A percentile compares a stretch with the other conserved stretches of the same genome.
These are phyloP conservation scores for Saimiri boliviensis DNA, from an alignment of 2,113 vertebrate species.

Conservation along the genomic window DNA sequence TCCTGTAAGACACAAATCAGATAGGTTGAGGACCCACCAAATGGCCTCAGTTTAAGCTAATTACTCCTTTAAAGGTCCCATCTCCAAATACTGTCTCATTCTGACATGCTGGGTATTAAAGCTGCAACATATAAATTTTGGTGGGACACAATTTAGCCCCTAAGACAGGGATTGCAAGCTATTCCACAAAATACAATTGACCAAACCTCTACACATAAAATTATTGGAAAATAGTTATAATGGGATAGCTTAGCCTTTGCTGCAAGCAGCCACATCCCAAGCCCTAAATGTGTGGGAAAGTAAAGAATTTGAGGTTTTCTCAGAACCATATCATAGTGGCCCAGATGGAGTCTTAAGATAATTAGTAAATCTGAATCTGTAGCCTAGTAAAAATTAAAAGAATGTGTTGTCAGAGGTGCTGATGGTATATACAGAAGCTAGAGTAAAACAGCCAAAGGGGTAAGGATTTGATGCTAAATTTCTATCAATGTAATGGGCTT, in stretches of 20 bases:
- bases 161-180: neutral
- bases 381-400: neutral
- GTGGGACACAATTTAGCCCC: neutral
- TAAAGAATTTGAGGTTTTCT: neutral
- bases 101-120: neutral
- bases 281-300: neutral
- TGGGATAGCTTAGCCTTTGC: neutral
- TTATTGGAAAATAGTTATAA: neutral
- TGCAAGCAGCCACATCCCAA: neutral
- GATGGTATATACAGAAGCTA: neutral
- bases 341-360: neutral
- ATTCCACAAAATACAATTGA: neutral
- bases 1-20: neutral
- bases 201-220: neutral
- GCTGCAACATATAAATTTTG: neutral
- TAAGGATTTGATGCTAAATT: neutral
- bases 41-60: neutral
- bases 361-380: neutral
- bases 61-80: neutral
- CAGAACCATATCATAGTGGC: neutral
- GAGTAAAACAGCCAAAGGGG: neutral
- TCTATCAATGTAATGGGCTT: neutral
- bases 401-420: neutral
- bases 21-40: neutral
- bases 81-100: neutral